Conservation (phyloP, 2,797 vertebrate species). For the Neolamprologus multifasciatus region DNA sequence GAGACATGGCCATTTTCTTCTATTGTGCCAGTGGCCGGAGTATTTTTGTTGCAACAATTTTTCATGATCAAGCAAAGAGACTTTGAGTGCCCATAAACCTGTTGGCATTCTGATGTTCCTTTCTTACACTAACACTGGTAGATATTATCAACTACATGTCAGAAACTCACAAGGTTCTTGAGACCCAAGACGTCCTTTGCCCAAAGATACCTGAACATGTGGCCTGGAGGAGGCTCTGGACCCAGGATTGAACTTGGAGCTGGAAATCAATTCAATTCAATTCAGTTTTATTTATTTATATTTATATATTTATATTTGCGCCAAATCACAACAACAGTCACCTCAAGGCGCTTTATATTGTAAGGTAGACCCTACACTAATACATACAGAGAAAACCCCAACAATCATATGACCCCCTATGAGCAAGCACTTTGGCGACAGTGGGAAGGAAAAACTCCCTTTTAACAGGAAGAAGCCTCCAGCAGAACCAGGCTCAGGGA, state of each 20-base stretch:
- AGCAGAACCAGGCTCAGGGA: fast-evolving
- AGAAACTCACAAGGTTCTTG: background rate
- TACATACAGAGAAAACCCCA: background rate
- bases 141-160: background rate
- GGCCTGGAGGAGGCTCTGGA: background rate
- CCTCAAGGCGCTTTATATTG: background rate
- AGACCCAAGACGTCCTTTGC: background rate
- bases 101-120: background rate
- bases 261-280: background rate
- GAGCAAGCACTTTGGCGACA: background rate
- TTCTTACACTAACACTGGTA: background rate
- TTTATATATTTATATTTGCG: too few relatives aligned
- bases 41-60: background rate
- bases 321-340: background rate
- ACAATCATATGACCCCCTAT: background rate
- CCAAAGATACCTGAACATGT: background rate
- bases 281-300: background rate
- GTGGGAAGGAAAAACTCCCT: background rate
- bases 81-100: background rate
- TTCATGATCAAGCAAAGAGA: background rate
- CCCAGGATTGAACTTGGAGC: background rate
- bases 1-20: background rate
- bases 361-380: background rate
- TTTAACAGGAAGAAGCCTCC: background rate
- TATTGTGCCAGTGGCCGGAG: background rate